Percentiles rank a stretch among this genome's conserved stretches.
These are phyloP conservation scores for Morbakka virulenta DNA, from an alignment of 30 jellyfish, hydroid and myxozoan genomes.

Conservation along the genomic window DNA sequence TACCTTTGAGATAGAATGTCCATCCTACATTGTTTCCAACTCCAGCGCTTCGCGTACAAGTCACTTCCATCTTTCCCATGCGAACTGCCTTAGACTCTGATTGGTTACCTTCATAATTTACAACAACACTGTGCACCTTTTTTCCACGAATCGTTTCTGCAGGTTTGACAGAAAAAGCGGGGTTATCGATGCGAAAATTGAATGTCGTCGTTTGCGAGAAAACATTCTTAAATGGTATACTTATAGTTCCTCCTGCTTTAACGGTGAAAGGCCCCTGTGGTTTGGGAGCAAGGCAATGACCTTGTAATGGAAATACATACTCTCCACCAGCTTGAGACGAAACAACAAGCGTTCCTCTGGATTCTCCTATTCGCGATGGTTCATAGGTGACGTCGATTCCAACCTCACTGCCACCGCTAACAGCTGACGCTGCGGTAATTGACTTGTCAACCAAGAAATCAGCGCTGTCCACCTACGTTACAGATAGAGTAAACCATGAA, in stretches of 20 bases:
- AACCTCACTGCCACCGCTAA: conserved; percentile 96
- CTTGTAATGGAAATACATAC: conserved; percentile 84
- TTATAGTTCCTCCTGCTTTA: conserved; percentile 81
- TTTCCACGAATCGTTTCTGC: conserved; percentile 92
- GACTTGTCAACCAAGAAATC: conserved; percentile 88
- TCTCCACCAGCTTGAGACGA: conserved; percentile 91
- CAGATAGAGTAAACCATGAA: neutral
- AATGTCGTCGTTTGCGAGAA: conserved; percentile 87
- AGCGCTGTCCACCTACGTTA: conserved; percentile 79
- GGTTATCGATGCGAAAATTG: conserved; percentile 83
- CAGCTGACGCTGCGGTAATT: conserved; percentile 93
- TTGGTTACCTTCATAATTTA: conserved; percentile 88
- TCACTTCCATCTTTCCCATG: conserved; percentile 82
- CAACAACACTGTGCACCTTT: conserved; percentile 79
- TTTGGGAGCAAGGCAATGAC: conserved; percentile 88
- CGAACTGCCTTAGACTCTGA: conserved; percentile 92
- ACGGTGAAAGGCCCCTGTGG: conserved; percentile 97
- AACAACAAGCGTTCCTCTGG: conserved; percentile 52
- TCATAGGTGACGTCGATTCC: conserved; percentile 92
- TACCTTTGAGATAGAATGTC: conserved; percentile 94
- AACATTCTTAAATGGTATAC: conserved; percentile 88
- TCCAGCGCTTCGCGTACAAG: conserved; percentile 85
- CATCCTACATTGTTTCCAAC: conserved; percentile 55
- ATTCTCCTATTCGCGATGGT: conserved; percentile 85
- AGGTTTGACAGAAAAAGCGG: conserved; percentile 75